Base-by-base conservation (phyloP, 2,888 invertebrate genomes). In the Pseudanteris insignis region DNA sequence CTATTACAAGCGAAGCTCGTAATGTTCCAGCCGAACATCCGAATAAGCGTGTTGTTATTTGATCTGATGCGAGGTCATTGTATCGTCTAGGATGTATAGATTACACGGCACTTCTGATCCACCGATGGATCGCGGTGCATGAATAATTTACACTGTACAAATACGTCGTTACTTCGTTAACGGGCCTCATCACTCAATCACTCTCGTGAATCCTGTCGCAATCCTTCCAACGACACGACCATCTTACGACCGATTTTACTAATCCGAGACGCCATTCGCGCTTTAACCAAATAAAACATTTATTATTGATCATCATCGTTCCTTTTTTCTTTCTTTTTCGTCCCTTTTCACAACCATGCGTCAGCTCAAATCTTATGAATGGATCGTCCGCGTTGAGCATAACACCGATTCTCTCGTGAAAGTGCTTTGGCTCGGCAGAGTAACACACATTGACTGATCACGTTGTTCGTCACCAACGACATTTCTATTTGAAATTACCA, bases 161-260 rank as follows among this genome's bases (percentile, higher is more conserved):
- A 70, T 65, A 69, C 64, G 65, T 64, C 65, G 67, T 71, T 67
- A 67, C 61, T 67, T 65, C 63, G 65, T 71, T 67, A 57, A 57
- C 46, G 30, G 53, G 40, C 11, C 61, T 67, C 61, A 63, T 67
- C 66, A 62, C 63, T 54, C 65, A 67, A 67, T 66, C 63, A 48
- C 38, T 40, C 46, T 32, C 36, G 41, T 47, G 51, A 30, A 51
- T 53, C 29, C 36, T 59, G 59, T 51, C 51, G 38, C 25, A 21
- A 26, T 50, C 43, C 32, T 13, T 43, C 34, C 5, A 33, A 32
- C 15, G 34, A 46, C 29, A 36, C 54, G 18, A 55, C 32, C 25
- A 21, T 24, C 13, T 12, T 10, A 14, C 13, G 47, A 15, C 13
- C 34, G 29, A 41, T 36, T 47, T 25, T 26, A 34, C 38, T 55